Base-by-base conservation (phyloP, 2,797 vertebrate genomes). In the Pyrrhura leucotis region DNA sequence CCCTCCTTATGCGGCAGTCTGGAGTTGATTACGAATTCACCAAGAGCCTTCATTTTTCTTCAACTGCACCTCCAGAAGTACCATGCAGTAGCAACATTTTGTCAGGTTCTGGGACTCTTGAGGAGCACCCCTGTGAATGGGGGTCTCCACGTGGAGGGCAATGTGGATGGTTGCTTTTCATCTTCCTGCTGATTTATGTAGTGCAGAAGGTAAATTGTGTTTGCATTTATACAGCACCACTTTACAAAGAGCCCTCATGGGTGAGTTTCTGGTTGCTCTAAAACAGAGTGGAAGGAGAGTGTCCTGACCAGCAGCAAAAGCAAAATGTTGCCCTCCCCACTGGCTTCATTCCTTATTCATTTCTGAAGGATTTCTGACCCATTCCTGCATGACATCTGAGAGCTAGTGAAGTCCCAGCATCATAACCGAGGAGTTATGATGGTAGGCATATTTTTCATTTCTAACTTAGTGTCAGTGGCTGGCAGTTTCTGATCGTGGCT, bases 21-120 rank as follows among this genome's bases (percentile, higher is more conserved):
- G 58, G 42, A 14, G 85, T n/a, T 75, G 90, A 94, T 96, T 96
- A 93, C 6, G 16, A 77, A 87, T 87, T 92, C 93, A 88, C 53
- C 3, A 2, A 77, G 72, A 85, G 65, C 65, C 68, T 94, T 93
- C 67, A 3, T 71, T 77, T 85, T 71, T 35, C 75, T 93, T 83
- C 44, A 51, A 1, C 48, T 58, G 65, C 53, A 65, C 54, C 65
- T 85, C 89, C n/a, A 83, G 68, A 77, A 82, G 40, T 68, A 72
- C 31, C 2, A 3, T 2, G 2, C 3, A 1, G 42, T 50, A 40
- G 59, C 61, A 67, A 25, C 3, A 1, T 59, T 77, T 69, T 10
- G 8, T 58, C 37, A 35, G 21, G 59, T 86, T 73, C 61, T 56
- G 42, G 69, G 7, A 12, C 51, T 26, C 29, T 42, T 1, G 7